Percentiles rank a stretch among this genome's conserved stretches.
Conservation (phyloP, 2,888 invertebrate species). For the Caenorhabditis sinica region DNA sequence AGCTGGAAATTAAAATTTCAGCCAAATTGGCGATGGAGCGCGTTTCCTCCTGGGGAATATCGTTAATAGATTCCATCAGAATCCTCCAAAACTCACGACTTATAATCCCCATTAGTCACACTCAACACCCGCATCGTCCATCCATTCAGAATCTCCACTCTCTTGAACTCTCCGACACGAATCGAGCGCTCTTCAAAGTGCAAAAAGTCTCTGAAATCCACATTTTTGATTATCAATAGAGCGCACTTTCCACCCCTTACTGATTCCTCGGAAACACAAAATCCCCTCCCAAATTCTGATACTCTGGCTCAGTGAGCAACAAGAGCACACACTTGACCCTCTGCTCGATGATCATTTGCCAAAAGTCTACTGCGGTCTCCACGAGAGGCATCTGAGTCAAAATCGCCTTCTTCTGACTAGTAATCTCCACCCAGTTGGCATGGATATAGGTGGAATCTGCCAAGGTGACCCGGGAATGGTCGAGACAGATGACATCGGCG, state of each 20-base stretch:
- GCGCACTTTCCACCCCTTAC: slow-evolving; percentile 10
- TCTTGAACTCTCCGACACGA: slow-evolving; percentile 69
- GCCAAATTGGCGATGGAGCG: too few species aligned
- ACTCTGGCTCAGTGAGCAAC: slow-evolving; percentile 68
- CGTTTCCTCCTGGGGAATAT: too few species aligned
- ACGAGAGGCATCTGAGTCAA: slow-evolving; percentile 72
- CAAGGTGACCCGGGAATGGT: slow-evolving; percentile 71
- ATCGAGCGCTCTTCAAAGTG: slow-evolving; percentile 65
- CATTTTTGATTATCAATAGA: not conserved
- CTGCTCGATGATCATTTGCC: slow-evolving; percentile 74
- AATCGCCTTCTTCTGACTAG: slow-evolving; percentile 58
- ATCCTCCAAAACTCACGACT: slow-evolving; percentile 27
- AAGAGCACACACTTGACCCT: slow-evolving; percentile 68
- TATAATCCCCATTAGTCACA: slow-evolving; percentile 64
- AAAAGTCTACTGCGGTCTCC: slow-evolving; percentile 68
- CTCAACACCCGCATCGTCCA: slow-evolving; percentile 67
- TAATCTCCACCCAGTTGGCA: slow-evolving; percentile 70
- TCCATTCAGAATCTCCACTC: slow-evolving; percentile 54
- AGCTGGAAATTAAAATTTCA: too few species aligned
- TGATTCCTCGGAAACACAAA: slow-evolving; percentile 67
- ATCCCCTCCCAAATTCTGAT: slow-evolving; percentile 54
- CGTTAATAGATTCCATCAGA: not conserved
- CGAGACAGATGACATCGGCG: slow-evolving; percentile 72
- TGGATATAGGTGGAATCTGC: slow-evolving; percentile 65
- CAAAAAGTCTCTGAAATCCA: slow-evolving; percentile 63